Percentiles rank a stretch among this genome's conserved stretches.
Evolutionary conservation across 1,140 invertebrate genomes (phyloP).

Genomic region (Meloidogyne floridensis): DNA sequence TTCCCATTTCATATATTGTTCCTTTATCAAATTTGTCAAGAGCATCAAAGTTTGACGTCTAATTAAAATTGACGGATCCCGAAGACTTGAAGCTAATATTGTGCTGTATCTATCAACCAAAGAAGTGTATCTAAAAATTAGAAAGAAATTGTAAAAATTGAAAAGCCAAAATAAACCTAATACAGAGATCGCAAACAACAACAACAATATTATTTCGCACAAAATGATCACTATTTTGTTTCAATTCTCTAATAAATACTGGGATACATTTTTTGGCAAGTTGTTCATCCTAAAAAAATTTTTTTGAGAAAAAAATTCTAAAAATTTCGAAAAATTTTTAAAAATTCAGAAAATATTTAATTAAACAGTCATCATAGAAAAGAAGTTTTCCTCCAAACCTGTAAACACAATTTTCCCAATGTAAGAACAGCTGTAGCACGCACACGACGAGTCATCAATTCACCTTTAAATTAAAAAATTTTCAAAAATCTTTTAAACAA

Average conservation of each 20-base stretch:
- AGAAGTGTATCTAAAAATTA: slow-evolving; percentile 66
- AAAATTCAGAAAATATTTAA: too few species aligned
- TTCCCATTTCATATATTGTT: slow-evolving; percentile 67
- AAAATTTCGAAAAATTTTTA: too few species aligned
- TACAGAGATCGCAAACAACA: slow-evolving; percentile 67
- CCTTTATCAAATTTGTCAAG: slow-evolving; percentile 67
- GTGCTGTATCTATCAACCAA: slow-evolving; percentile 66
- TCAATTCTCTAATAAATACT: slow-evolving; percentile 66
- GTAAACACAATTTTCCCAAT: slow-evolving; percentile 39
- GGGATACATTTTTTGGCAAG: slow-evolving; percentile 67
- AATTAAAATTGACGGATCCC: slow-evolving; percentile 65
- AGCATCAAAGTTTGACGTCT: slow-evolving; percentile 67
- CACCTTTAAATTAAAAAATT: background rate
- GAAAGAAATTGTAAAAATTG: background rate
- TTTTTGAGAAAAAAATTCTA: too few species aligned
- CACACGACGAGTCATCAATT: slow-evolving; percentile 37
- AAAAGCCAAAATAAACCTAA: slow-evolving; percentile 57
- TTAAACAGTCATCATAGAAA: background rate
- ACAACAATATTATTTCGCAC: slow-evolving; percentile 68
- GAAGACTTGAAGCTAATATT: slow-evolving; percentile 66
- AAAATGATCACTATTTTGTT: slow-evolving; percentile 61
- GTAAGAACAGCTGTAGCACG: slow-evolving; percentile 43
- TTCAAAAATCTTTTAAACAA: background rate
- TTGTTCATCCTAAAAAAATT: slow-evolving; percentile 61
- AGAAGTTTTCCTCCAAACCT: slow-evolving; percentile 14